Evolutionary conservation across 2,113 vertebrate genomes (phyloP).

Genomic region (Actenoides lindsayi): DNA sequence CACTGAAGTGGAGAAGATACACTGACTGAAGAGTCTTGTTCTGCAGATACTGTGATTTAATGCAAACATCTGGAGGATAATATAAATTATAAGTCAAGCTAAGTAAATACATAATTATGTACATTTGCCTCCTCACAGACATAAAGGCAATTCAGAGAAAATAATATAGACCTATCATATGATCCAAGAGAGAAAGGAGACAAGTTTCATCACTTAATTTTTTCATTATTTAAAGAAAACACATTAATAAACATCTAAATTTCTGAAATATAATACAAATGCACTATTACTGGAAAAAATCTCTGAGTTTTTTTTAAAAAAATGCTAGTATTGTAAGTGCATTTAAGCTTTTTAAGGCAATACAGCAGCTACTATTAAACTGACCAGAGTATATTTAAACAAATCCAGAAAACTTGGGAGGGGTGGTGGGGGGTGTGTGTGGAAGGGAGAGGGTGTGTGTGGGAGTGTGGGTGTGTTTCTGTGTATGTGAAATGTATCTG

Average conservation of each 20-base stretch:
- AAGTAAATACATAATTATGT: slow-evolving; percentile 2
- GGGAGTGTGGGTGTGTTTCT: too few species aligned
- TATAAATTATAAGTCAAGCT: background rate
- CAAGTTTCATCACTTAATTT: background rate
- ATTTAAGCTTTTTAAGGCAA: slow-evolving; percentile 10
- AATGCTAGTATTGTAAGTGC: background rate
- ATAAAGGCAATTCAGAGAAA: background rate
- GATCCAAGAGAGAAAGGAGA: background rate
- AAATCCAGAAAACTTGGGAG: background rate
- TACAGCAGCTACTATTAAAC: background rate
- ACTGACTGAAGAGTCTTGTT: background rate
- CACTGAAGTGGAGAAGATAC: background rate
- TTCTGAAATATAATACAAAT: background rate
- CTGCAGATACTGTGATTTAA: slow-evolving; percentile 13
- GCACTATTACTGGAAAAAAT: background rate
- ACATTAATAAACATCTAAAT: background rate
- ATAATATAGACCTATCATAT: background rate
- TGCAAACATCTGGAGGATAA: slow-evolving; percentile 21
- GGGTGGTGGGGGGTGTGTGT: background rate
- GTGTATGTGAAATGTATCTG: background rate
- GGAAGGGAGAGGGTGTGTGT: too few species aligned
- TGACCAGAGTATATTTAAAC: background rate
- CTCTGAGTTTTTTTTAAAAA: background rate
- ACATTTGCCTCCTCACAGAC: background rate
- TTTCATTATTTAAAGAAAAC: background rate